Evolutionary conservation across 2,113 vertebrate genomes (phyloP).

Genomic region (Indri indri): DNA sequence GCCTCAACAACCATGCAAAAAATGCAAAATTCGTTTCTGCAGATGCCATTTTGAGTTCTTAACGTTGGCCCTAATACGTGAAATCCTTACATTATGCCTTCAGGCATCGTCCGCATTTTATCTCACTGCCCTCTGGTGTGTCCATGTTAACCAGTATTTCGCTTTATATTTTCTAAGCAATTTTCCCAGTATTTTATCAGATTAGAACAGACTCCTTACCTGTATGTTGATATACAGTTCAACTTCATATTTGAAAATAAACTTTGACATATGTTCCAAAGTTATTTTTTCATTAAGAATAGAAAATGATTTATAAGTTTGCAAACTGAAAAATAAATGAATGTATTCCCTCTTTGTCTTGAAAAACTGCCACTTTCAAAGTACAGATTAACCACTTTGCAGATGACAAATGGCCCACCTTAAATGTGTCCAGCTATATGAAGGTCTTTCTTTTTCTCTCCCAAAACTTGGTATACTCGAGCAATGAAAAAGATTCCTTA

Average conservation of each 20-base stretch:
- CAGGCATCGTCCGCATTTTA: background rate
- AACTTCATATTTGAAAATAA: slow-evolving; percentile 40
- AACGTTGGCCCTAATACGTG: background rate
- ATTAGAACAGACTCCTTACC: background rate
- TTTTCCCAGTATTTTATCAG: background rate
- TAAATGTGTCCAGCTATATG: background rate
- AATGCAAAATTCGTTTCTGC: accelerated
- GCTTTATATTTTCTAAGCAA: slow-evolving; percentile 3
- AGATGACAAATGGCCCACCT: background rate
- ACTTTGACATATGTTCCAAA: background rate
- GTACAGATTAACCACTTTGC: background rate
- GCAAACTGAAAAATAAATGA: slow-evolving; percentile 9
- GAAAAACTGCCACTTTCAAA: slow-evolving; percentile 19
- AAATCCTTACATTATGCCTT: background rate
- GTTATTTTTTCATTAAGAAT: slow-evolving; percentile 26
- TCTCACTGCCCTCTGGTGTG: background rate
- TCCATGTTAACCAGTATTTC: background rate
- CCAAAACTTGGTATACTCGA: background rate
- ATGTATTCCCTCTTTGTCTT: background rate
- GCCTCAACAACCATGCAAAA: accelerated
- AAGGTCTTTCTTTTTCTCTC: background rate
- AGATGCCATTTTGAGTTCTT: background rate
- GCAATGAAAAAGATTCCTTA: background rate
- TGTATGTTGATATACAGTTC: background rate
- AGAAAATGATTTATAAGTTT: slow-evolving; percentile 27